Percentiles rank a stretch among this genome's conserved stretches.
Conservation (phyloP, 1,140 invertebrate species). For the Pristionchus pacificus region DNA sequence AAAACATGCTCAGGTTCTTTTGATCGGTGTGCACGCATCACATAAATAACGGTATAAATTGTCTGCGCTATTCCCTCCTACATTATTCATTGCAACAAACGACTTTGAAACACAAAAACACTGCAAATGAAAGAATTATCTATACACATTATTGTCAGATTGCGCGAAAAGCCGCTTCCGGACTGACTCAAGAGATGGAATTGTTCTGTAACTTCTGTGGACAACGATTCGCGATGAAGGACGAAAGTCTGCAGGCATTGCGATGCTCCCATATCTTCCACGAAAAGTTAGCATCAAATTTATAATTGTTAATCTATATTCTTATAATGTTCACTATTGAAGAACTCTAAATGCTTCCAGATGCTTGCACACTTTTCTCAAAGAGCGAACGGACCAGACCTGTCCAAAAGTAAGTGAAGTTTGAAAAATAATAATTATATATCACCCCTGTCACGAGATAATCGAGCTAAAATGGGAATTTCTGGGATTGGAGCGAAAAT, state of each 20-base stretch:
- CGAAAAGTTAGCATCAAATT: constrained; percentile 38
- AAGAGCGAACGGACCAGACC: constrained; percentile 32
- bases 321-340: background rate
- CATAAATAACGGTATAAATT: no score
- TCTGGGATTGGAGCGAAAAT: no score
- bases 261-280: constrained; percentile 57
- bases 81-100: no score
- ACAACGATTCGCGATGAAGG: constrained; percentile 46
- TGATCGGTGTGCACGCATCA: no score
- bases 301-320: no score
- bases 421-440: no score
- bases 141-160: background rate
- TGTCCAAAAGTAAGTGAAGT: no score
- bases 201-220: constrained; percentile 57
- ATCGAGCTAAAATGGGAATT: no score
- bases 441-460: no score
- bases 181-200: constrained; percentile 56
- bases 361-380: constrained; percentile 38
- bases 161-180: constrained; percentile 35
- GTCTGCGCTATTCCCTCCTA: no score
- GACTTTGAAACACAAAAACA: no score
- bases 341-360: constrained; percentile 29
- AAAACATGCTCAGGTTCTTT: no score
- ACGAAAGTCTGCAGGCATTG: constrained; percentile 52
- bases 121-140: background rate